Conservation (phyloP, 2,797 vertebrate genomes). For the Enteromius viviparus region DNA sequence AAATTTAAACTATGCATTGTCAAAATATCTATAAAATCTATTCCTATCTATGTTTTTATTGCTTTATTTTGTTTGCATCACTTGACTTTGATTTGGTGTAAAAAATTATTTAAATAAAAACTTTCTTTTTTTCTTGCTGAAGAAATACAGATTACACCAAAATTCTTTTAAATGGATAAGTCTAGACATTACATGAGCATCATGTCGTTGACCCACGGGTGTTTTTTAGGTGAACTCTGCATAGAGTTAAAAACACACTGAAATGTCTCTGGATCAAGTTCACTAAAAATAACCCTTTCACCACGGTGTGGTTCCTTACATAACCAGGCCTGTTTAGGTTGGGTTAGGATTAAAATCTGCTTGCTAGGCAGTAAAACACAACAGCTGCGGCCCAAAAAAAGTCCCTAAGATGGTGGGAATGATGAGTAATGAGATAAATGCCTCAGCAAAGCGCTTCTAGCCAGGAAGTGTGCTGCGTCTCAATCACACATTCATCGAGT, state of each 20-base stretch:
- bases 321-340: slow-evolving; percentile 26
- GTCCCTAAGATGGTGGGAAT: slow-evolving; percentile 22
- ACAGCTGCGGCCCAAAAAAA: slow-evolving; percentile 37
- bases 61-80: background rate
- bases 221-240: background rate
- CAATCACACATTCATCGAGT: slow-evolving; percentile 53
- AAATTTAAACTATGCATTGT: background rate
- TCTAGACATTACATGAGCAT: background rate
- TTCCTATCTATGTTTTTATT: background rate
- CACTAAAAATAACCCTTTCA: slow-evolving; percentile 23
- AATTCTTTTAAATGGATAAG: background rate
- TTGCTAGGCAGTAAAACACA: slow-evolving; percentile 12
- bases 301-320: slow-evolving; percentile 31
- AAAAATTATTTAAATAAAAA: background rate
- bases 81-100: background rate
- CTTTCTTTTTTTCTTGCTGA: background rate
- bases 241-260: background rate
- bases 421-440: slow-evolving; percentile 35
- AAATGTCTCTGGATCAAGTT: slow-evolving; percentile 4
- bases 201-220: background rate
- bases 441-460: background rate
- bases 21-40: background rate
- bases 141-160: background rate
- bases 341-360: slow-evolving; percentile 38
- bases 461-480: slow-evolving; percentile 22